Evolutionary conservation across 2,797 vertebrate genomes (phyloP), one percentile per base, ranked within the genome.

Genomic region (Salmo trutta): DNA sequence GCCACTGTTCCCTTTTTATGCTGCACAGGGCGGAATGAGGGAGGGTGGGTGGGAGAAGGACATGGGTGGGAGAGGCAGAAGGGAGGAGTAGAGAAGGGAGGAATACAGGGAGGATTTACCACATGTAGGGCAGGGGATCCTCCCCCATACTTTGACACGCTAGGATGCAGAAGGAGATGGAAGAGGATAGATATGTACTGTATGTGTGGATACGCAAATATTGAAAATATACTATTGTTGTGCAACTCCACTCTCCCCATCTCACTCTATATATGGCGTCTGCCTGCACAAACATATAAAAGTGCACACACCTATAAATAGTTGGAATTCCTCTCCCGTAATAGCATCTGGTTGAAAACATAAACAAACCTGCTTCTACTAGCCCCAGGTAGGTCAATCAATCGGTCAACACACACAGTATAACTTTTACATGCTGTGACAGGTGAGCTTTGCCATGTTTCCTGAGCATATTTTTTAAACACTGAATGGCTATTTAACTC

Each of bases 1-100:
- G 41, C 74, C 75, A 71, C 77, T 62, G 21, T 52, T 21, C 24
- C 29, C 75, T 82, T 91, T 91, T 86, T 94, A 94, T 93, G 33
- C 84, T 85, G 77, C 76, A 54, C 65, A 41, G 51, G 72, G 69
- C 71, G 69, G 73, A 72, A 84, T 86, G 68, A 73, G 75, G 86
- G 68, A 73, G 75, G 51, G 77, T 12, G 52, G 66, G 76, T 77
- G 75, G 59, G 33, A 0, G 73, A 77, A 33, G 33, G 73, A 21
- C 53, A 75, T 74, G 75, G 75, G 72, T 12, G 41, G 41, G 41
- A 47, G 41, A 12, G 2, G 41, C 10, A 47, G 41, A 47, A 47
- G 41, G 41, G 59, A 7, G 21, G n/a, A 62, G 12, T 21, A 21
- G 41, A 41, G 41, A 41, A 41, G 8, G 41, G 41, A 47, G 41